Conservation (phyloP, 2,888 invertebrate species). For the Trichopria drosophilae region DNA sequence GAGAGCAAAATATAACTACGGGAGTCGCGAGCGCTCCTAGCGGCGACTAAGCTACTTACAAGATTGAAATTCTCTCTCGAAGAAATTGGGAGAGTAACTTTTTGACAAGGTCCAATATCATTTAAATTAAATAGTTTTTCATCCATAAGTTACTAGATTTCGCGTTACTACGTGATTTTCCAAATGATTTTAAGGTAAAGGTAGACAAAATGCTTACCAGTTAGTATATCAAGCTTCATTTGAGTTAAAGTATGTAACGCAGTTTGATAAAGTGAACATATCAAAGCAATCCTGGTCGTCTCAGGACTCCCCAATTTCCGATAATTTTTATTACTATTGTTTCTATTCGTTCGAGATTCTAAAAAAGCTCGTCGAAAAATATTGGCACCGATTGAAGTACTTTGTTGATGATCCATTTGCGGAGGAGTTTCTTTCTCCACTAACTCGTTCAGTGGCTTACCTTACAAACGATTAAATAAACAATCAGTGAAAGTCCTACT, state of each 20-base stretch:
- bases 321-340: slow-evolving; percentile 68
- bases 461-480: slow-evolving; percentile 39
- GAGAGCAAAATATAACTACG: no score
- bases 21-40: no score
- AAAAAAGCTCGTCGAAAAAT: slow-evolving; percentile 65
- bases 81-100: no score
- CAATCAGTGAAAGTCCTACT: no score
- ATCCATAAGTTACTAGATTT: no score
- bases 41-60: no score
- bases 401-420: slow-evolving; percentile 52
- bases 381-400: slow-evolving; percentile 59
- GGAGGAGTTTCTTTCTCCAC: slow-evolving; percentile 59
- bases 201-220: slow-evolving; percentile 73
- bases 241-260: slow-evolving; percentile 88
- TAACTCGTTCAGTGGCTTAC: slow-evolving; percentile 59
- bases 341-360: slow-evolving; percentile 65
- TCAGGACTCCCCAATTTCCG: slow-evolving; percentile 81
- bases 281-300: slow-evolving; percentile 78
- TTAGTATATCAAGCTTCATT: slow-evolving; percentile 87
- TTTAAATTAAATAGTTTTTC: no score
- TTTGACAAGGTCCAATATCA: no score
- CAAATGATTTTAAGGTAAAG: no score
- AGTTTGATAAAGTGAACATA: slow-evolving; percentile 90
- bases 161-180: no score
- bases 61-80: no score